Evolutionary conservation across 2,797 vertebrate genomes (phyloP).

Genomic region (Typhlichthys eigenmanni): DNA sequence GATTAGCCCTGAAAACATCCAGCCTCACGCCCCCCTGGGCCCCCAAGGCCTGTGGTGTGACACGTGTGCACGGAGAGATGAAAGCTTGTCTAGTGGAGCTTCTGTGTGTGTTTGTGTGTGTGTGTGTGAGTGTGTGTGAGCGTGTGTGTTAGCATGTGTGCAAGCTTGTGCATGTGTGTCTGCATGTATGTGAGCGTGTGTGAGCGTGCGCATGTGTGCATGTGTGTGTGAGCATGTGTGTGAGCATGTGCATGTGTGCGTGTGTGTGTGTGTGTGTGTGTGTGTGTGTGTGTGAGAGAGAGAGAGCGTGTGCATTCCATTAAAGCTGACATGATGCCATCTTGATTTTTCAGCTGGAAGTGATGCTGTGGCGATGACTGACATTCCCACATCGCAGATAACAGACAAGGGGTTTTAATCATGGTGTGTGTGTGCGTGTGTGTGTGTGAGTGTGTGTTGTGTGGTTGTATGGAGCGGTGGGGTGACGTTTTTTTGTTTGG

Average conservation of each 20-base stretch:
- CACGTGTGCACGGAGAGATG: slow-evolving; percentile 23
- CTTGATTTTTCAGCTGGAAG: slow-evolving; percentile 56
- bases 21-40: slow-evolving; percentile 52
- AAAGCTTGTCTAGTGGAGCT: slow-evolving; percentile 8
- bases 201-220: no score
- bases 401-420: slow-evolving; percentile 14
- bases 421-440: slow-evolving; percentile 26
- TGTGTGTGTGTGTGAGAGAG: slow-evolving; percentile 1
- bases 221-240: neutral
- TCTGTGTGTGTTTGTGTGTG: no score
- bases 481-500: no score
- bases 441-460: slow-evolving; percentile 21
- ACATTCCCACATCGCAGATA: slow-evolving; percentile 57
- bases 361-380: slow-evolving; percentile 56
- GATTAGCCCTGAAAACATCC: slow-evolving; percentile 57
- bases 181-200: neutral
- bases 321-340: slow-evolving; percentile 50
- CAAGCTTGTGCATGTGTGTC: neutral
- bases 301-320: slow-evolving; percentile 26
- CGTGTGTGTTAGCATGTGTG: neutral
- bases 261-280: neutral
- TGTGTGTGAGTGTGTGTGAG: neutral
- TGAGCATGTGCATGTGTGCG: neutral
- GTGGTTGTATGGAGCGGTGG: neutral
- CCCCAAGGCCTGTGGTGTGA: slow-evolving; percentile 20